Conservation (phyloP, 2,888 invertebrate genomes). For the Tipula lateralis region DNA sequence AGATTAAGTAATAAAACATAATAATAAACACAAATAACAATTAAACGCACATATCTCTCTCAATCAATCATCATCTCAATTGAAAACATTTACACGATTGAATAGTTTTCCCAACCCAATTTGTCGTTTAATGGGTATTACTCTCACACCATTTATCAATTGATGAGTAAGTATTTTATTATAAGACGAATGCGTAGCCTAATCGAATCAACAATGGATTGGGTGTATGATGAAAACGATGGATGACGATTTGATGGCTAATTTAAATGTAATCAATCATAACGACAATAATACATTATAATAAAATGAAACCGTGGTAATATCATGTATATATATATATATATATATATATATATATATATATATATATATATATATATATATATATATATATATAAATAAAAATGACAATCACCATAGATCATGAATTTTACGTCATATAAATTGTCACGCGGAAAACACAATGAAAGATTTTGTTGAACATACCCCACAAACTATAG, state of each 20-base stretch:
- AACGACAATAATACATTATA: background rate
- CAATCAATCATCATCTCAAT: background rate
- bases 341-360: too few species aligned
- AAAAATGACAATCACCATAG: background rate
- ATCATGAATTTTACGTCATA: background rate
- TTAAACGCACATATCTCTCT: background rate
- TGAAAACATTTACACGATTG: background rate
- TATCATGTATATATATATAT: background rate
- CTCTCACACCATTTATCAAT: background rate
- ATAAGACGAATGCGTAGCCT: background rate
- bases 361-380: too few species aligned
- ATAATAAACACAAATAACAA: background rate
- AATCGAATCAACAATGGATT: background rate
- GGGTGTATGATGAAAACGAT: background rate
- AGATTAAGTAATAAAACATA: background rate
- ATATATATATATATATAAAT: too few species aligned
- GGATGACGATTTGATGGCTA: background rate
- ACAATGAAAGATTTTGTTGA: background rate
- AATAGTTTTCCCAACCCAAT: background rate
- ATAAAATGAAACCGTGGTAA: slow-evolving; percentile 11
- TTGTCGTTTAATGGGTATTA: background rate
- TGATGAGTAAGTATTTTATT: background rate
- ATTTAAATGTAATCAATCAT: background rate
- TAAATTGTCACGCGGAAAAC: background rate
- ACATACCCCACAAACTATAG: background rate